Percentiles rank a stretch among this genome's conserved stretches.
phyloP scores from a whole-genome alignment of 2,797 vertebrate genomes.

The Microtus californicus region DNA sequence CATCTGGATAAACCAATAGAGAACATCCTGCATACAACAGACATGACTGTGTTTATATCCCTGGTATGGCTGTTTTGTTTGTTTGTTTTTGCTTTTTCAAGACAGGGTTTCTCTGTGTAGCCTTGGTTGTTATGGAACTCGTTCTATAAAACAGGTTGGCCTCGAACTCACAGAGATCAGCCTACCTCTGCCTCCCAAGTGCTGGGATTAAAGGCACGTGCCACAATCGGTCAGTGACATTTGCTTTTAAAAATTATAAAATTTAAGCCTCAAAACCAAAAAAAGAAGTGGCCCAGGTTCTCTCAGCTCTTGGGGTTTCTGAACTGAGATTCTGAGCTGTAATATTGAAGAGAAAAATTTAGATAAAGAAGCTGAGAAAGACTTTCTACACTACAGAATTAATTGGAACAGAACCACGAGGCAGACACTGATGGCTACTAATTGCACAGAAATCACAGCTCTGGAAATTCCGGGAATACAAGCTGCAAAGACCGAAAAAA shows the following conservation, averaged over 20 bases:
- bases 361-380: not conserved
- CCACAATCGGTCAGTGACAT: not conserved
- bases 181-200: too few species aligned
- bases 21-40: not conserved
- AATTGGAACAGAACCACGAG: constrained; percentile 11
- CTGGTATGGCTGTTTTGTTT: not conserved
- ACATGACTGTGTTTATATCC: not conserved
- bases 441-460: not conserved
- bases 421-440: not conserved
- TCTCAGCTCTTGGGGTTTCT: not conserved
- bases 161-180: too few species aligned
- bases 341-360: not conserved
- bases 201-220: too few species aligned
- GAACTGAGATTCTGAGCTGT: not conserved
- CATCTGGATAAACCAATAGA: not conserved
- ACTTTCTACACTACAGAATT: not conserved
- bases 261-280: constrained; percentile 23
- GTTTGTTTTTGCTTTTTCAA: too few species aligned
- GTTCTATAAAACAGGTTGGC: too few species aligned
- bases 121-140: too few species aligned
- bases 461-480: not conserved
- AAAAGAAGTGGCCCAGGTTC: not conserved
- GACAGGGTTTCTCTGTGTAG: too few species aligned
- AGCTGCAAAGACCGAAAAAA: not conserved
- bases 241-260: constrained; percentile 19